Base-by-base conservation (phyloP, 2,797 vertebrate genomes). In the Hypotaenidia philippensis region DNA sequence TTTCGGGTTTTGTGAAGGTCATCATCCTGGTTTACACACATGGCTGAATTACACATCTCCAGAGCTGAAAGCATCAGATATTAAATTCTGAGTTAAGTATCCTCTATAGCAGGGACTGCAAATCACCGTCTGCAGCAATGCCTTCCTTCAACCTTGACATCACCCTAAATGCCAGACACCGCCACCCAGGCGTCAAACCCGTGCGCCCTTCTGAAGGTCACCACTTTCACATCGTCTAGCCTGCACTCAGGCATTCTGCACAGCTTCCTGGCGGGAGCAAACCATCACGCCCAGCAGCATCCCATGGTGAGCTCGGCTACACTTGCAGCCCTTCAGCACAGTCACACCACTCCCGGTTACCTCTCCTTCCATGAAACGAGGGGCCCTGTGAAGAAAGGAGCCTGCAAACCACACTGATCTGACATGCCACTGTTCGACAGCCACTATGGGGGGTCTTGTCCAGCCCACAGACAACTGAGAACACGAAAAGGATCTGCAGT, bases 1-100 rank as follows among this genome's bases (percentile, higher is more conserved):
- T 81, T 89, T 63, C 29, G 53, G 52, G 52, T 45, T 80, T 89
- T 75, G 57, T 78, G 94, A 95, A 95, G 90, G 94, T 95, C 89
- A 83, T 4, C 69, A 23, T 26, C 53, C 75, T 59, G 64, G 17
- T 69, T 96, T 93, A 69, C 86, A 89, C 82, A 91, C 81, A 83
- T 32, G 89, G 84, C 72, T 92, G 94, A 93, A 83, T 79, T 87
- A 69, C 64, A 53, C 49, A 36, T 47, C 81, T 38, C 68, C 61
- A n/a, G 50, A 94, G 78, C 78, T 93, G 91, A 94, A 94, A 71
- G 89, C 85, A 88, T 23, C 47, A 78, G 72, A 71, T 76, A 92
- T 75, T 82, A 71, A 38, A 81, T 75, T 60, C 5, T 69, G 72
- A 94, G 63, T 53, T 71, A 18, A 59, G 70, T 20, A 69, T 49